phyloP scores from a whole-genome alignment of 2,888 invertebrate species.

The Eristalis arbustorum region DNA sequence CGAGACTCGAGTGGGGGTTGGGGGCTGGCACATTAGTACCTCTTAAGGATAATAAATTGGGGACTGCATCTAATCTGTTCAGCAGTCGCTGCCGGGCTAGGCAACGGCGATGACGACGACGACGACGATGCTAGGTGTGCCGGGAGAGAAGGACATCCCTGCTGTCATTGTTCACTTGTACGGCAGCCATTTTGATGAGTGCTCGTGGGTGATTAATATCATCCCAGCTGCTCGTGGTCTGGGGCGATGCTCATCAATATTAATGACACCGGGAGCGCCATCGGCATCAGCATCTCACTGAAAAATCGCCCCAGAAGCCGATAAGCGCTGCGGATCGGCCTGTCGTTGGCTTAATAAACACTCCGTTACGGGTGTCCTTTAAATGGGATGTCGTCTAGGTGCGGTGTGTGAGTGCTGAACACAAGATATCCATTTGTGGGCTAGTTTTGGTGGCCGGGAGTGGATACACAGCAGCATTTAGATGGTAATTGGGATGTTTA shows the following conservation, averaged over 20 bases:
- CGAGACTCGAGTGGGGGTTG: background rate
- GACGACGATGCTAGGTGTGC: background rate
- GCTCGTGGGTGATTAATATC: constrained; percentile 13
- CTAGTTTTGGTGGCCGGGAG: constrained; percentile 21
- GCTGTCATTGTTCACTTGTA: background rate
- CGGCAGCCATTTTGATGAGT: background rate
- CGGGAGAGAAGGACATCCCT: background rate
- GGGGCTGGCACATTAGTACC: constrained; percentile 4
- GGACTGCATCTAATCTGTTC: constrained; percentile 6
- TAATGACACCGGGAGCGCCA: constrained; percentile 16
- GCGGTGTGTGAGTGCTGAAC: constrained; percentile 17
- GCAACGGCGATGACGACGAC: too few relatives aligned
- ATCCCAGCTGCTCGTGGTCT: background rate
- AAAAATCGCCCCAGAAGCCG: background rate
- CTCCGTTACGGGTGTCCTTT: background rate
- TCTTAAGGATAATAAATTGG: constrained; percentile 31
- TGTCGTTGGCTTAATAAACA: constrained; percentile 1
- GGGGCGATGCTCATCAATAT: constrained; percentile 30
- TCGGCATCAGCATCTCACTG: background rate
- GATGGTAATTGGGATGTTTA: constrained; percentile 45
- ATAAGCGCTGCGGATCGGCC: background rate
- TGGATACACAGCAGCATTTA: background rate
- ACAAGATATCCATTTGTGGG: constrained; percentile 48
- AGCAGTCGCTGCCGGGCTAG: background rate
- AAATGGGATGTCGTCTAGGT: background rate